These are phyloP conservation scores for Erynnis tages DNA, from an alignment of 2,888 invertebrate genomes.

Conservation along the genomic window DNA sequence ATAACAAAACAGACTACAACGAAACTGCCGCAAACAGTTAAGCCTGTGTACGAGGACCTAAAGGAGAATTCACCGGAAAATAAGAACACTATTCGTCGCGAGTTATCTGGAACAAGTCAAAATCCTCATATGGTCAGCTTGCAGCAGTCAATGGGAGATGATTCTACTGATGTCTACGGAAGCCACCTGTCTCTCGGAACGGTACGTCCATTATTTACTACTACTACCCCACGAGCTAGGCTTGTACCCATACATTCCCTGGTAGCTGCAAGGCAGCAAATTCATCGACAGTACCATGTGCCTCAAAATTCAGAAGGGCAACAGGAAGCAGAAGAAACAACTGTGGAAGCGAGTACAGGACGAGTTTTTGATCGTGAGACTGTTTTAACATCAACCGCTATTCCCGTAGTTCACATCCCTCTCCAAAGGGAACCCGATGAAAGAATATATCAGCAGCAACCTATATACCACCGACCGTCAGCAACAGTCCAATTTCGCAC, in stretches of 20 bases:
- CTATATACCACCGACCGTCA: constrained; percentile 59
- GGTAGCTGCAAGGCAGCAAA: constrained; percentile 71
- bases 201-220: constrained; percentile 85
- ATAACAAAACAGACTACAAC: constrained; percentile 69
- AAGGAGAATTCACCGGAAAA: constrained; percentile 67
- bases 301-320: too few relatives aligned
- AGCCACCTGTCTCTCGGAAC: constrained; percentile 83
- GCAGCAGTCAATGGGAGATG: constrained; percentile 83
- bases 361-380: constrained; percentile 72
- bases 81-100: constrained; percentile 83
- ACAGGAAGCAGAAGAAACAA: constrained; percentile 66
- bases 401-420: constrained; percentile 80
- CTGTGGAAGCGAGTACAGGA: constrained; percentile 77
- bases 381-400: constrained; percentile 75
- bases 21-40: constrained; percentile 61
- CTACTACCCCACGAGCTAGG: constrained; percentile 81
- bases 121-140: constrained; percentile 80
- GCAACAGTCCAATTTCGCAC: constrained; percentile 68
- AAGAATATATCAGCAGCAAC: constrained; percentile 59
- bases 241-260: constrained; percentile 76
- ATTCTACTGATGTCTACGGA: constrained; percentile 86
- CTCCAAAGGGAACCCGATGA: constrained; percentile 61
- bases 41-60: constrained; percentile 78
- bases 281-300: constrained; percentile 73
- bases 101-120: constrained; percentile 80